Evolutionary conservation across 2,113 vertebrate genomes (phyloP).

Genomic region (Upupa epops): DNA sequence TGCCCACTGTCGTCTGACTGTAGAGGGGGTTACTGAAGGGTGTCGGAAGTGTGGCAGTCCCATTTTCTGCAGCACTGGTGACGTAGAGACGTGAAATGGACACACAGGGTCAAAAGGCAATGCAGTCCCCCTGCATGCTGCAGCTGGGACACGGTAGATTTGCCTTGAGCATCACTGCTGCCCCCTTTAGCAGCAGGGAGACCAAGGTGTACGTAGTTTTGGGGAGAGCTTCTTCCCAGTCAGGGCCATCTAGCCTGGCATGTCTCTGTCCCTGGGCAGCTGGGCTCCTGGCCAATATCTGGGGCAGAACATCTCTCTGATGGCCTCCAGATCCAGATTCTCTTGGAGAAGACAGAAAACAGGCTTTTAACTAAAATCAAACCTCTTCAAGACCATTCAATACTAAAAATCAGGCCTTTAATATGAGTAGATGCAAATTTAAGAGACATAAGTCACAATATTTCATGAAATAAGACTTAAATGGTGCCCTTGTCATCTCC

Average conservation of each 20-base stretch:
- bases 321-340: neutral
- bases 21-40: neutral
- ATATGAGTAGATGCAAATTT: neutral
- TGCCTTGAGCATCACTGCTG: neutral
- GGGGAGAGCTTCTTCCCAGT: neutral
- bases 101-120: neutral
- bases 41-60: rapidly evolving
- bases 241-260: neutral
- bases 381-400: neutral
- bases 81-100: neutral
- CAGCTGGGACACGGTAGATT: neutral
- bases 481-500: neutral
- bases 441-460: neutral
- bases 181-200: neutral
- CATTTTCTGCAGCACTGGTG: neutral
- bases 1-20: rapidly evolving
- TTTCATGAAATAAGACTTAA: neutral
- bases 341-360: neutral
- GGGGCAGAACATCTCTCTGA: neutral
- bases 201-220: neutral
- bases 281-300: neutral
- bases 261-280: neutral
- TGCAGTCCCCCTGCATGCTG: neutral
- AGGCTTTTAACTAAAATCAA: neutral
- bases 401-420: neutral